Conservation (phyloP, 2,113 vertebrate species). For the Otolemur garnettii region DNA sequence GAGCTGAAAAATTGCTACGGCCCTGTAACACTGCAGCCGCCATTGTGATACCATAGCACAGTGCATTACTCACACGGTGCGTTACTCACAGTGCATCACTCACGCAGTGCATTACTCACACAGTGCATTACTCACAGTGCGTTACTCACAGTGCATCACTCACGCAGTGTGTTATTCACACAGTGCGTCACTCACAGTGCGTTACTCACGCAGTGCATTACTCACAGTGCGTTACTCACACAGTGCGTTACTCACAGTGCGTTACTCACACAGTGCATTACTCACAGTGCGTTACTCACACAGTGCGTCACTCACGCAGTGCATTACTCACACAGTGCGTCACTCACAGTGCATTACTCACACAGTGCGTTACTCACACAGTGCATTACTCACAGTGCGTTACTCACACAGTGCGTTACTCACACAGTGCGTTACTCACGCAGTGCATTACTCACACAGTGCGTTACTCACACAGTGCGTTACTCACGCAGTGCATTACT, state of each 20-base stretch:
- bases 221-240: neutral
- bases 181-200: too few relatives aligned
- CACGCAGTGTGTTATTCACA: too few relatives aligned
- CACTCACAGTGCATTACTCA: too few relatives aligned
- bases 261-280: neutral
- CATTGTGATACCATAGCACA: neutral
- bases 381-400: neutral
- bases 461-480: neutral
- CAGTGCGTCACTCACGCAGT: too few relatives aligned
- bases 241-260: neutral
- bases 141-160: neutral
- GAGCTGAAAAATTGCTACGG: neutral
- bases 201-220: neutral
- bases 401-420: neutral
- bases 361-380: neutral
- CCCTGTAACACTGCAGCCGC: neutral
- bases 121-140: neutral
- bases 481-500: too few relatives aligned
- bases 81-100: too few relatives aligned
- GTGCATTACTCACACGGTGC: neutral
- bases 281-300: neutral
- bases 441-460: too few relatives aligned
- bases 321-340: neutral
- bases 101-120: neutral
- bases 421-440: too few relatives aligned